These are phyloP conservation scores for Macropus fuliginosus DNA, from an alignment of 2,797 vertebrate species.

Conservation along the genomic window DNA sequence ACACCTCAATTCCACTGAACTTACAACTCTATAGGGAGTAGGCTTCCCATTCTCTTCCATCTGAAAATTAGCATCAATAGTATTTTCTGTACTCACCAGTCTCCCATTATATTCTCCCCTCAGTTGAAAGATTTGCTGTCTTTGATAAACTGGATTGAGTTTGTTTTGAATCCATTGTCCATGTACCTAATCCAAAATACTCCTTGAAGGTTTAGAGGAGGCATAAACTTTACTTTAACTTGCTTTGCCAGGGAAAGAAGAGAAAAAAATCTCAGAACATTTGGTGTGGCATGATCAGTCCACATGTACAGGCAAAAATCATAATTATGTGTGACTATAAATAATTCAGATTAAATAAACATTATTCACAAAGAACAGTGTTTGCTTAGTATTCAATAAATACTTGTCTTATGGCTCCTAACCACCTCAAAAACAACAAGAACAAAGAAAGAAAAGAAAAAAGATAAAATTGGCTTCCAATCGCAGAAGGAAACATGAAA, in stretches of 20 bases:
- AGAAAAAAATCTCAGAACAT: neutral
- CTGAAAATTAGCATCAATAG: neutral
- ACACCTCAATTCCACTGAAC: neutral
- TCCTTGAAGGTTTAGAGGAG: neutral
- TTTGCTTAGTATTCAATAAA: neutral
- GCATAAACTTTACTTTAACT: neutral
- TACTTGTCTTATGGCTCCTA: neutral
- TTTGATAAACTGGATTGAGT: neutral
- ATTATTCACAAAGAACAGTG: neutral
- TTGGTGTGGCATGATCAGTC: neutral
- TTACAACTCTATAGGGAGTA: neutral
- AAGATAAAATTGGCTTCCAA: neutral
- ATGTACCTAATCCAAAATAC: neutral
- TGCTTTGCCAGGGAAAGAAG: neutral
- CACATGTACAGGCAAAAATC: neutral
- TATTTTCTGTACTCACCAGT: neutral
- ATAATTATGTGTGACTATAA: neutral
- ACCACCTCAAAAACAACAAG: neutral
- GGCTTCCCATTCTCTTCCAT: neutral
- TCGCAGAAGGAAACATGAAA: neutral
- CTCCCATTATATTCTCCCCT: neutral
- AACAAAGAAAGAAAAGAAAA: neutral
- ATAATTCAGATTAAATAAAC: neutral
- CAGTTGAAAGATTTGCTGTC: neutral
- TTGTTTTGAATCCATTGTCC: neutral